phyloP scores from a whole-genome alignment of 2,113 vertebrate genomes.

The Pristiophorus japonicus region DNA sequence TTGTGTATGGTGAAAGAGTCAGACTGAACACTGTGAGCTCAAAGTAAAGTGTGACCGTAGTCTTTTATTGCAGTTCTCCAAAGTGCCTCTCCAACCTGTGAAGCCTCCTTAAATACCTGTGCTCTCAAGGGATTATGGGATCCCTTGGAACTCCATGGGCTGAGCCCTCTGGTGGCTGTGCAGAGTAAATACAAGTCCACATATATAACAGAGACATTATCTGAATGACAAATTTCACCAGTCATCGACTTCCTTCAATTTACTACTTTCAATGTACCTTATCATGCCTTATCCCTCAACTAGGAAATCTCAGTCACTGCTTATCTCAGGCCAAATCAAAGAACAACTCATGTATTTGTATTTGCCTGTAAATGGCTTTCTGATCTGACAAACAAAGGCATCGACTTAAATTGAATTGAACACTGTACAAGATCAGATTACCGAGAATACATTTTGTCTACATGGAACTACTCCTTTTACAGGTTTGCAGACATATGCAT shows the following conservation, averaged over 20 bases:
- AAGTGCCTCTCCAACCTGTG: no score
- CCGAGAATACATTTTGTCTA: neutral
- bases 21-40: no score
- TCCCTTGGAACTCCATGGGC: no score
- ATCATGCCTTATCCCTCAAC: neutral
- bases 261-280: neutral
- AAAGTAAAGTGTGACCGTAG: no score
- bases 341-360: neutral
- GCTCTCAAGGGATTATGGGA: no score
- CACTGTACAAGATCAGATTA: neutral
- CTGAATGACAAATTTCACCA: neutral
- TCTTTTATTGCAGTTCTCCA: no score
- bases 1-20: no score
- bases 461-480: neutral
- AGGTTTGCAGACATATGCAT: neutral
- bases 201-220: neutral
- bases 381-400: neutral
- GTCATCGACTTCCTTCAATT: neutral
- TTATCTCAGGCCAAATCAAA: neutral
- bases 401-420: constrained; percentile 4
- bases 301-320: no score
- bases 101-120: no score
- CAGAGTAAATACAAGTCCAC: no score
- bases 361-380: neutral
- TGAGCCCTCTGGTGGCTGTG: no score